These are phyloP conservation scores for Seriola quinqueradiata DNA, from an alignment of 2,113 vertebrate species.

Conservation along the genomic window DNA sequence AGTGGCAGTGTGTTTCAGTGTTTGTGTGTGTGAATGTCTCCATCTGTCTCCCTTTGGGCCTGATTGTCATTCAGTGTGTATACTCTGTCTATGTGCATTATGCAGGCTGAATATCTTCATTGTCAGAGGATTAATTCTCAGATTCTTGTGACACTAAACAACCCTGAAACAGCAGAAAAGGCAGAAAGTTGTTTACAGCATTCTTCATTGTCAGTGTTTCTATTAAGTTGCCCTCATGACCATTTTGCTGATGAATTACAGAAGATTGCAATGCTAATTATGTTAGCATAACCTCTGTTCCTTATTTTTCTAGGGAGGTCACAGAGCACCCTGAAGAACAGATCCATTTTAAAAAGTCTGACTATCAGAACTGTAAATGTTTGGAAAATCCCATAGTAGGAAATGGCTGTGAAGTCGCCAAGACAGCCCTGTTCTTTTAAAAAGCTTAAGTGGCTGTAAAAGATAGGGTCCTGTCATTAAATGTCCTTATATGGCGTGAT, in stretches of 20 bases:
- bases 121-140: constrained; percentile 62
- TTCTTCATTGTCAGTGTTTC: constrained; percentile 55
- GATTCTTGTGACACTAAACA: constrained; percentile 71
- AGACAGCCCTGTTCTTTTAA: constrained; percentile 41
- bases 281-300: constrained; percentile 23
- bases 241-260: constrained; percentile 48
- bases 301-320: constrained; percentile 30
- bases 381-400: constrained; percentile 31
- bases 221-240: constrained; percentile 58
- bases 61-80: constrained; percentile 52
- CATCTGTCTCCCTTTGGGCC: constrained; percentile 26
- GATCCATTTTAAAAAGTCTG: constrained; percentile 14
- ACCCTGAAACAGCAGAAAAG: constrained; percentile 62
- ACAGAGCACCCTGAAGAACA: constrained; percentile 1
- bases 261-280: constrained; percentile 57
- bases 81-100: constrained; percentile 43
- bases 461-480: constrained; percentile 46
- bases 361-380: constrained; percentile 43
- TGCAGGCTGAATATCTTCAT: constrained; percentile 72
- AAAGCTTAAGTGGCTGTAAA: constrained; percentile 60
- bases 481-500: constrained; percentile 68
- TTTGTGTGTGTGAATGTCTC: constrained; percentile 28
- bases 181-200: constrained; percentile 67
- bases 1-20: constrained; percentile 50
- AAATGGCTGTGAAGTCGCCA: constrained; percentile 31